Evolutionary conservation across 2,888 invertebrate species (phyloP).

Genomic region (Halictus ligatus): DNA sequence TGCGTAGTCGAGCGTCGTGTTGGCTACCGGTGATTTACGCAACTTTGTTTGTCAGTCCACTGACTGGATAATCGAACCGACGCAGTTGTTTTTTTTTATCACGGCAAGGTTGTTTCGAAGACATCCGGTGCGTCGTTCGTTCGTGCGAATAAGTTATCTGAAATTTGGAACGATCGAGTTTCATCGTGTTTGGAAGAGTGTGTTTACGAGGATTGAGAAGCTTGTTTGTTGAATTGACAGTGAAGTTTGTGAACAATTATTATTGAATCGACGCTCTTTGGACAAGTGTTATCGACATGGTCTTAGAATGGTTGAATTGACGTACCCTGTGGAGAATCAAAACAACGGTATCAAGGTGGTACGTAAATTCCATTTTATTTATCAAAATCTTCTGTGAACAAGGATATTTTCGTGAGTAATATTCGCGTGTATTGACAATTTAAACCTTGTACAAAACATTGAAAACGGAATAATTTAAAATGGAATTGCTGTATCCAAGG

Average conservation of each 20-base stretch:
- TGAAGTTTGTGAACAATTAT: slow-evolving; percentile 6
- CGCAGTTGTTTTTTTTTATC: not conserved
- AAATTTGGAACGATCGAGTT: not conserved
- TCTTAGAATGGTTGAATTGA: slow-evolving; percentile 63
- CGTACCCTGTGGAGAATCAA: slow-evolving; percentile 44
- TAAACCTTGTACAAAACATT: not conserved
- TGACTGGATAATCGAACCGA: not conserved
- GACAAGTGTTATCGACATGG: not conserved
- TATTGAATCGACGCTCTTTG: not conserved
- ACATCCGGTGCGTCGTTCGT: not conserved
- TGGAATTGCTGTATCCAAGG: not conserved
- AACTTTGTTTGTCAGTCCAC: slow-evolving; percentile 21
- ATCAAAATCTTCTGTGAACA: not conserved
- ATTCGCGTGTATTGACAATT: not conserved
- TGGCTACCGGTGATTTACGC: slow-evolving; percentile 47
- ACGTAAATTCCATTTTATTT: slow-evolving; percentile 39
- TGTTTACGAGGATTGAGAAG: not conserved
- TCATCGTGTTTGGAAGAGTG: not conserved
- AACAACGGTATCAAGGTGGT: slow-evolving; percentile 61
- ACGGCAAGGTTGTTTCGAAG: not conserved
- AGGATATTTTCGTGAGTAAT: not conserved
- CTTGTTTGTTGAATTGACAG: not conserved
- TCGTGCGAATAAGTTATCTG: not conserved
- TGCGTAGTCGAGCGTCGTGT: slow-evolving; percentile 61
- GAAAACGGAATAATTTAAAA: not conserved